These are phyloP conservation scores for Taxidea taxus DNA, from an alignment of 2,113 vertebrate genomes.

Conservation along the genomic window DNA sequence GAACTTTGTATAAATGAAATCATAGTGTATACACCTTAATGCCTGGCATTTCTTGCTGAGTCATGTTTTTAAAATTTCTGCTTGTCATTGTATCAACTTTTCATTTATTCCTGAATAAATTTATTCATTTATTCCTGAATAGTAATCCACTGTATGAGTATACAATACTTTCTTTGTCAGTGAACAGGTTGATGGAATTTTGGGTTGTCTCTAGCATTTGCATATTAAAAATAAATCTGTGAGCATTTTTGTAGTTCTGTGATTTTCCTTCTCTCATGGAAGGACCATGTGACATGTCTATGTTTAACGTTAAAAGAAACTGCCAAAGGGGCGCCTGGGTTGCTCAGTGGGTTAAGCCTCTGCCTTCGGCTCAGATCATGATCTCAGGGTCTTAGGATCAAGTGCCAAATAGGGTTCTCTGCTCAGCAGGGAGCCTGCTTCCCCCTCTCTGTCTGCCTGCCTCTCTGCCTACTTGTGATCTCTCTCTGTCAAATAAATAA, in stretches of 20 bases:
- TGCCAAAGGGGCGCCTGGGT: not conserved
- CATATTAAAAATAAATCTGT: constrained; percentile 19
- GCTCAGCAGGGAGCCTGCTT: no score
- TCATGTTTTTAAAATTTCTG: not conserved
- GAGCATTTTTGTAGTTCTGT: not conserved
- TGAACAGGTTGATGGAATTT: constrained; percentile 30
- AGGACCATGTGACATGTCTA: not conserved
- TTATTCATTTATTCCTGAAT: constrained; percentile 2
- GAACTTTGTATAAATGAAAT: not conserved
- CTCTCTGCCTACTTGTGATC: no score
- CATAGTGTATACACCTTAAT: not conserved
- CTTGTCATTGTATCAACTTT: not conserved
- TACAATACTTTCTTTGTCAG: not conserved
- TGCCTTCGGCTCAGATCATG: no score
- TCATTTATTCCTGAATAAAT: not conserved
- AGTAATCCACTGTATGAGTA: not conserved
- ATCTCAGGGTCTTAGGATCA: no score
- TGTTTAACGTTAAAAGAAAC: not conserved
- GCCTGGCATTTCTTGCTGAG: not conserved
- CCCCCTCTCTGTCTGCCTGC: no score
- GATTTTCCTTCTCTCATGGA: not conserved
- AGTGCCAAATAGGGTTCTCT: no score
- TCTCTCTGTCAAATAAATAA: no score
- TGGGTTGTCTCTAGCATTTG: not conserved
- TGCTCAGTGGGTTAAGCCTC: no score